Evolutionary conservation across 1,140 invertebrate genomes (phyloP).

Genomic region (Mercenaria mercenaria): DNA sequence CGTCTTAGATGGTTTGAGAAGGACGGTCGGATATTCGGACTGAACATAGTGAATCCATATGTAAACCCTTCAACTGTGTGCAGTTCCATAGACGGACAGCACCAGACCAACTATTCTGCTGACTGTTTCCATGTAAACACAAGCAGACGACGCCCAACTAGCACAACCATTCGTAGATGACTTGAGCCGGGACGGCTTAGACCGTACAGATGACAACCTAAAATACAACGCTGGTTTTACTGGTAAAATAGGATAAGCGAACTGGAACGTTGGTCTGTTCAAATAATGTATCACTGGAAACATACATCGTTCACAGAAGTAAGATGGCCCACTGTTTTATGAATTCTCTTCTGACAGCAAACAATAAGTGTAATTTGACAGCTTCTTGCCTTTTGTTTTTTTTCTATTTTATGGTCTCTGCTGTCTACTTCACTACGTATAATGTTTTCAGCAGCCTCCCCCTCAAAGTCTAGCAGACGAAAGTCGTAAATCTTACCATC

Average conservation of each 20-base stretch:
- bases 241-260: no score
- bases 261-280: no score
- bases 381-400: constrained; percentile 90
- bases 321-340: no score
- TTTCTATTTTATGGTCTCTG: constrained; percentile 90
- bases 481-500: constrained; percentile 91
- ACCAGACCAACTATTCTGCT: constrained; percentile 92
- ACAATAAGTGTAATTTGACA: no score
- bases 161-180: constrained; percentile 91
- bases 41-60: no score
- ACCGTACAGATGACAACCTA: constrained; percentile 90
- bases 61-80: constrained; percentile 92
- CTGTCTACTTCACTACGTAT: constrained; percentile 87
- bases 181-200: constrained; percentile 90
- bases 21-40: no score
- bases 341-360: no score
- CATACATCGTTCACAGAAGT: no score
- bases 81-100: constrained; percentile 90
- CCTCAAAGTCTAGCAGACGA: constrained; percentile 90
- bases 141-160: constrained; percentile 89
- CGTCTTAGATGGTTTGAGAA: no score
- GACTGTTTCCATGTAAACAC: constrained; percentile 92
- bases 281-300: no score
- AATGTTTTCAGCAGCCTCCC: constrained; percentile 82
- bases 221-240: no score